Evolutionary conservation across 2,888 invertebrate species (phyloP).

Genomic region (Scaptomyza reducta): DNA sequence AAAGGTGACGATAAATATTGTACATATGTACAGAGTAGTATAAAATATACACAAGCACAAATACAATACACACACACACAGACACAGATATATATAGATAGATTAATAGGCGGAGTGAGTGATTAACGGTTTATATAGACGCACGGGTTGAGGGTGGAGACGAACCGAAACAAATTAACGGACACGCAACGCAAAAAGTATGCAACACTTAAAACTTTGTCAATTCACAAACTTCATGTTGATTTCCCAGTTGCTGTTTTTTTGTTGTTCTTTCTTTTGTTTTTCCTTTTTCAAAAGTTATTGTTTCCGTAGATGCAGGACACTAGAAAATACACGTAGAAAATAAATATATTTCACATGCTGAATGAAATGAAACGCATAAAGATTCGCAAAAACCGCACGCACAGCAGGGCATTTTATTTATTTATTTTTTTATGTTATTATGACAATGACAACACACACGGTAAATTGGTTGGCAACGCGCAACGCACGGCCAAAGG

Average conservation of each 20-base stretch:
- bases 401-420: conserved; percentile 17
- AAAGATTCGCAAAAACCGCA: conserved; percentile 41
- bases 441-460: conserved; percentile 71
- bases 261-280: conserved; percentile 2
- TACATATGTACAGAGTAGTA: conserved; percentile 73
- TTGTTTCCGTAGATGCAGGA: conserved; percentile 15
- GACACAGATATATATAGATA: conserved; percentile 11
- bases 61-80: conserved; percentile 42
- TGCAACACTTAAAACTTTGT: conserved; percentile 47
- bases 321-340: conserved; percentile 32
- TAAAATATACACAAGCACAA: conserved; percentile 54
- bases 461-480: conserved; percentile 67
- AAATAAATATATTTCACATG: conserved; percentile 11
- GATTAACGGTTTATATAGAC: conserved; percentile 13
- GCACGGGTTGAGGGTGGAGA: conserved; percentile 5
- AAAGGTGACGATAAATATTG: conserved; percentile 65
- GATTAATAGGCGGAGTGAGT: conserved; percentile 1
- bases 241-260: conserved; percentile 1
- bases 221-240: conserved; percentile 39
- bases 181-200: conserved; percentile 47
- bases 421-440: conserved; percentile 29
- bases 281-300: conserved; percentile 3
- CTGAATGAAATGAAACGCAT: conserved; percentile 5
- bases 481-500: conserved; percentile 68
- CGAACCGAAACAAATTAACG: conserved; percentile 36